Conservation (phyloP, 2,113 vertebrate species). For the Pangasianodon hypophthalmus region DNA sequence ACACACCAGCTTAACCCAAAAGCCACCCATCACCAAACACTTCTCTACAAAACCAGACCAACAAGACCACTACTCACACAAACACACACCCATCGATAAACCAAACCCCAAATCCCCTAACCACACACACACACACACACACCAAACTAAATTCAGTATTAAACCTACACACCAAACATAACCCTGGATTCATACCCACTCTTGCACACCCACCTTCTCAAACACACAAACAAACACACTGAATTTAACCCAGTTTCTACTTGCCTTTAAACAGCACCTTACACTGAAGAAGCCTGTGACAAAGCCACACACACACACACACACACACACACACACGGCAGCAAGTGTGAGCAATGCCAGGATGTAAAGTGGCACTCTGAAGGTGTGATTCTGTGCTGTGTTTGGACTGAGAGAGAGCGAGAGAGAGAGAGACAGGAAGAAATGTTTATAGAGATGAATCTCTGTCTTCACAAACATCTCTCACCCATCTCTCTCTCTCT, state of each 20-base stretch:
- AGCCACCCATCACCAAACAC: too few species aligned
- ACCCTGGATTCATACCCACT: background rate
- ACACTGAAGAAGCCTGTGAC: background rate
- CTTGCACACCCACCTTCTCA: background rate
- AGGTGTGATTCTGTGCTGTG: constrained; percentile 34
- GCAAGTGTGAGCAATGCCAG: background rate
- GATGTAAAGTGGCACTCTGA: background rate
- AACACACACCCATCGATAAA: background rate
- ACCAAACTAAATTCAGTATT: background rate
- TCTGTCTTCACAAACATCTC: constrained; percentile 50
- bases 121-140: constrained; percentile 11
- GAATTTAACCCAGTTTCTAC: background rate
- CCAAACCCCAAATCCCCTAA: background rate
- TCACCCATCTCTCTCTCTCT: constrained; percentile 2
- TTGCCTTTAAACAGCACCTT: background rate
- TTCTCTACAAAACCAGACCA: too few species aligned
- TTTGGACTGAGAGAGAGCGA: constrained; percentile 35
- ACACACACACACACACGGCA: background rate
- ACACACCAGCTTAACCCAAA: background rate
- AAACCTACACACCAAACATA: background rate
- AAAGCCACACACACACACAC: background rate
- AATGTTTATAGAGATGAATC: constrained; percentile 46
- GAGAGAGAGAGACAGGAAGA: constrained; percentile 10
- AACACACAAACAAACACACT: background rate
- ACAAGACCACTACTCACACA: too few species aligned